Conservation (phyloP, 2,888 invertebrate species). For the Eristalinus sepulchralis region DNA sequence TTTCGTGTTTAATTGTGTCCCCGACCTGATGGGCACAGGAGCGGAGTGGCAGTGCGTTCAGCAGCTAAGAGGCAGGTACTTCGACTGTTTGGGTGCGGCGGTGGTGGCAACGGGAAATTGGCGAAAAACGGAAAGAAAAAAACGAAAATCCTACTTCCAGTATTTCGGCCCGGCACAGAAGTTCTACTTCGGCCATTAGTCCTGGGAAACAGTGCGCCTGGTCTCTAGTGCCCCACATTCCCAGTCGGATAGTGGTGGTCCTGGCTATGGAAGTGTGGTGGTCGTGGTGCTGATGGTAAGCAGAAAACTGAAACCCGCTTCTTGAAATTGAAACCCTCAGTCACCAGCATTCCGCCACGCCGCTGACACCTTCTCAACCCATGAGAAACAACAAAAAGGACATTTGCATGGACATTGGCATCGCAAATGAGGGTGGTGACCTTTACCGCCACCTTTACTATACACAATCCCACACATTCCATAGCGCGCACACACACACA, state of each 20-base stretch:
- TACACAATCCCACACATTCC: background rate
- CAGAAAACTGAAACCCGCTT: background rate
- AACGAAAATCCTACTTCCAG: constrained; percentile 22
- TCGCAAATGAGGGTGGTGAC: constrained; percentile 58
- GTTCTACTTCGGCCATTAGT: constrained; percentile 14
- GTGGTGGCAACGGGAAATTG: background rate
- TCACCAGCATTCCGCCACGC: background rate
- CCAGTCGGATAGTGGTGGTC: background rate
- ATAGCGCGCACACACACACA: background rate
- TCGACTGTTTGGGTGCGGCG: constrained; percentile 58
- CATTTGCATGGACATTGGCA: constrained; percentile 52
- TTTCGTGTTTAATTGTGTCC: constrained; percentile 34
- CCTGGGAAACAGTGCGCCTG: constrained; percentile 40
- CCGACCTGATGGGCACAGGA: background rate
- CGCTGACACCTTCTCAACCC: background rate
- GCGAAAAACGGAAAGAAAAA: background rate
- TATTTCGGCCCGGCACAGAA: background rate
- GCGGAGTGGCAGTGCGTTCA: background rate
- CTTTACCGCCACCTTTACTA: constrained; percentile 57
- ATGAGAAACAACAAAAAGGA: constrained; percentile 2
- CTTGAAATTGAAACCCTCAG: background rate
- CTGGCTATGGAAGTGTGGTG: background rate
- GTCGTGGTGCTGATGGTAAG: background rate
- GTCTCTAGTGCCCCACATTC: constrained; percentile 1
- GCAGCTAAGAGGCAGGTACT: constrained; percentile 19